phyloP scores from a whole-genome alignment of 2,113 vertebrate species.

The Ageneiosus marmoratus region DNA sequence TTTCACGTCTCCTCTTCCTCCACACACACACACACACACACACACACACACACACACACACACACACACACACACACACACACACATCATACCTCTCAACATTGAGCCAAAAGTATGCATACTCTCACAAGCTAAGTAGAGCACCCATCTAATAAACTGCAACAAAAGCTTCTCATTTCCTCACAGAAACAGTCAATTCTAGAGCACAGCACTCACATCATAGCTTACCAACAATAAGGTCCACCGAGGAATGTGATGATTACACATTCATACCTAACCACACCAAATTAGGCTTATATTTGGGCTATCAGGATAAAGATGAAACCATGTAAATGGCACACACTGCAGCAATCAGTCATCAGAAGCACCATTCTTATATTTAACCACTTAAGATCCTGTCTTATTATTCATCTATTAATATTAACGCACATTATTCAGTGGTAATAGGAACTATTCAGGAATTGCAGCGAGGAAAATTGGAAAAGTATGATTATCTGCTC shows the following conservation, averaged over 20 bases:
- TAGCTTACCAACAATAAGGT: conserved; percentile 43
- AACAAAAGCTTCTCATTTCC: conserved; percentile 44
- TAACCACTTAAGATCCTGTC: not conserved
- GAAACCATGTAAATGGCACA: not conserved
- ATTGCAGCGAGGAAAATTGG: not conserved
- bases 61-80: too few relatives aligned
- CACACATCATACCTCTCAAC: not conserved
- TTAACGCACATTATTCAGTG: conserved; percentile 1
- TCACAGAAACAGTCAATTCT: conserved; percentile 34
- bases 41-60: conserved; percentile 14
- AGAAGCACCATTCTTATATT: not conserved
- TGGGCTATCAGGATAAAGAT: conserved; percentile 30
- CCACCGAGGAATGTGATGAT: conserved; percentile 25
- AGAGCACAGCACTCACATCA: conserved; percentile 27
- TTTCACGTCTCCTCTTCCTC: not conserved
- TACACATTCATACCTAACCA: conserved; percentile 29
- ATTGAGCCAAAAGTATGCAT: conserved; percentile 1
- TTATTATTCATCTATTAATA: conserved; percentile 7
- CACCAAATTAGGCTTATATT: conserved; percentile 28
- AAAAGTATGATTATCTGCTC: too few relatives aligned
- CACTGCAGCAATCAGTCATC: not conserved
- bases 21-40: not conserved
- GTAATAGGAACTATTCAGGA: not conserved
- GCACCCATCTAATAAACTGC: conserved; percentile 37
- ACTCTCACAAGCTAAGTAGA: conserved; percentile 27